Conservation (phyloP, 2,113 vertebrate species). For the Pimephales promelas region DNA sequence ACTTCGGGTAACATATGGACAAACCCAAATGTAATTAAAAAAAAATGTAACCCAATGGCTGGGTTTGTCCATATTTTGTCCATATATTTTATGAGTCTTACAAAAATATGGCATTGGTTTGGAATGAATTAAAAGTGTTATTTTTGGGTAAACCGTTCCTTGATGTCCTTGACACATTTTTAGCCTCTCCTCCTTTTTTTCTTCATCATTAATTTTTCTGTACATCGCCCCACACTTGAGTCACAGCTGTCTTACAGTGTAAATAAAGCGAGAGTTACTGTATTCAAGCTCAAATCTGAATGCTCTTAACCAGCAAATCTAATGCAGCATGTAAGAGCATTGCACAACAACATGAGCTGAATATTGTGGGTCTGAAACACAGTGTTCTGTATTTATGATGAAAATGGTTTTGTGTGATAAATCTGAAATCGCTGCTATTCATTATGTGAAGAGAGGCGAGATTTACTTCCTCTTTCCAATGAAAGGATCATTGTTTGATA, state of each 20-base stretch:
- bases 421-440: constrained; percentile 5
- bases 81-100: too few species aligned
- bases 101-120: neutral
- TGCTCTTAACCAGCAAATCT: neutral
- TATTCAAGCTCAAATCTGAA: constrained; percentile 13
- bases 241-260: neutral
- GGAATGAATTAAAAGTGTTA: neutral
- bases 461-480: constrained; percentile 15
- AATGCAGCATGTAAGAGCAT: neutral
- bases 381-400: neutral
- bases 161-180: neutral
- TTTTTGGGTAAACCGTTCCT: neutral
- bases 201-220: neutral
- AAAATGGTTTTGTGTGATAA: neutral
- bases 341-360: constrained; percentile 19
- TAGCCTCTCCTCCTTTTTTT: neutral
- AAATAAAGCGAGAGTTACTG: neutral
- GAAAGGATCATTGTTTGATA: constrained; percentile 42
- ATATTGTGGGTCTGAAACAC: neutral
- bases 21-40: too few species aligned
- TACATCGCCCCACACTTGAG: neutral
- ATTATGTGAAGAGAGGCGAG: neutral
- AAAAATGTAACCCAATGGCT: too few species aligned
- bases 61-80: too few species aligned
- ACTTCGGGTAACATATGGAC: too few species aligned